These are phyloP conservation scores for Alectura lathami DNA, from an alignment of 2,113 vertebrate species.

Conservation along the genomic window DNA sequence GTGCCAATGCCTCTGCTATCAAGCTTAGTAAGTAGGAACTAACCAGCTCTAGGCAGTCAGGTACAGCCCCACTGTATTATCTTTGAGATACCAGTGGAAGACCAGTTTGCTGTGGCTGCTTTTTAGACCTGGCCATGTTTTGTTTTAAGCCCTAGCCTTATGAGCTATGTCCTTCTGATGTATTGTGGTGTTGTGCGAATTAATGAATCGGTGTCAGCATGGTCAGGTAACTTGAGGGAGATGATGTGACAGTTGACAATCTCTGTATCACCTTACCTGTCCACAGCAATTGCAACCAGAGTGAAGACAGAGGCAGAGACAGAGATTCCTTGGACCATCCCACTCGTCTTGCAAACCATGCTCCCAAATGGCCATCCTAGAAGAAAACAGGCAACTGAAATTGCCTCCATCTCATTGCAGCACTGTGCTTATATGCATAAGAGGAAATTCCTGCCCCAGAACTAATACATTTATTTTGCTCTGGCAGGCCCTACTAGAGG, in stretches of 20 bases:
- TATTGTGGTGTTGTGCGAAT: not conserved
- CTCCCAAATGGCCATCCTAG: slow-evolving; percentile 96
- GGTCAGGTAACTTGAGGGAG: not conserved
- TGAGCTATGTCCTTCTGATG: not conserved
- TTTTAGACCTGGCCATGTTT: accelerated
- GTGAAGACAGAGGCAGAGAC: slow-evolving; percentile 94
- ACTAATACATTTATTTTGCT: not conserved
- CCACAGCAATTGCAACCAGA: slow-evolving; percentile 90
- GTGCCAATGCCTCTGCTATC: not conserved
- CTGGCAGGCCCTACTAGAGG: not conserved
- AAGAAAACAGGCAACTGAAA: not conserved
- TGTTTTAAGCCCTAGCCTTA: too few relatives aligned
- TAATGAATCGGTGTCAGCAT: accelerated
- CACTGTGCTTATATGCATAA: accelerated
- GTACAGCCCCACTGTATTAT: not conserved
- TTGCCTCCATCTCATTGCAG: not conserved
- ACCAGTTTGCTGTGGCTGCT: not conserved
- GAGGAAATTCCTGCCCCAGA: not conserved
- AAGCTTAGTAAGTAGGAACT: not conserved
- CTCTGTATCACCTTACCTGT: slow-evolving; percentile 80
- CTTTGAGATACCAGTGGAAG: not conserved
- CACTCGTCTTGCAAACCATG: slow-evolving; percentile 91
- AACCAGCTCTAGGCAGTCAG: not conserved
- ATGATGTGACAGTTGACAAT: not conserved
- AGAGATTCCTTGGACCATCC: slow-evolving; percentile 91